Base-by-base conservation (phyloP, 1,140 invertebrate species). In the Drosophila melanica region DNA sequence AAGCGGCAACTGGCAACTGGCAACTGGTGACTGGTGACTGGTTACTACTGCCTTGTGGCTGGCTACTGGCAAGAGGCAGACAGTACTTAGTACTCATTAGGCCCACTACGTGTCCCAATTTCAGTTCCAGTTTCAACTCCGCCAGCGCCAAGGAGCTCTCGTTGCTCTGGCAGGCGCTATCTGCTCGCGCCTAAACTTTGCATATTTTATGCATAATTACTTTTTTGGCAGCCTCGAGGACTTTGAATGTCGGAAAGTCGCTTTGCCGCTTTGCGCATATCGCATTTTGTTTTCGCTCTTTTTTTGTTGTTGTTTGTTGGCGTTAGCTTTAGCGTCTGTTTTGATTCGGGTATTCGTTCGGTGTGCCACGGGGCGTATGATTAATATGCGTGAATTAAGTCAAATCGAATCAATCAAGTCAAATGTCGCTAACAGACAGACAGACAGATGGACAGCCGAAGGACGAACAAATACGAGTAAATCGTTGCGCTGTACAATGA, bases 321-420 rank as follows among this genome's bases (percentile, higher is more conserved):
- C 39, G 9, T 35, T 37, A 42, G 12, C 11, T 55, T 30, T 8
- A 33, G 16, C 54, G 33, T 48, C 16, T 42, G 59, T 57, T 78
- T 68, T 81, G 82, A 72, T 76, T 87, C 51, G 59, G 30, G 50
- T 39, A 55, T 60, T 20, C 45, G 16, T 44, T 48, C 42, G 50
- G 44, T 16, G 51, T 71, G 72, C 68, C 75, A 50, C 63, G 63
- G 72, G 76, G 79, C 84, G 76, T 87, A 89, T 87, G 84, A 87
- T 87, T 87, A 87, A 87, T 87, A 89, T 87, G 79, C 84, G 84
- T 82, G 68, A 89, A 89, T 87, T 82, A 87, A 87, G 79, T 89
- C 82, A 87, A 89, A 87, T 87, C 84, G 84, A 87, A 87, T 87
- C 84, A 87, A 87, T 87, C 84, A 87, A 77, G 69, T 18, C 81